Base-by-base conservation (phyloP, 1,140 invertebrate species). In the Drosophila tristis region DNA sequence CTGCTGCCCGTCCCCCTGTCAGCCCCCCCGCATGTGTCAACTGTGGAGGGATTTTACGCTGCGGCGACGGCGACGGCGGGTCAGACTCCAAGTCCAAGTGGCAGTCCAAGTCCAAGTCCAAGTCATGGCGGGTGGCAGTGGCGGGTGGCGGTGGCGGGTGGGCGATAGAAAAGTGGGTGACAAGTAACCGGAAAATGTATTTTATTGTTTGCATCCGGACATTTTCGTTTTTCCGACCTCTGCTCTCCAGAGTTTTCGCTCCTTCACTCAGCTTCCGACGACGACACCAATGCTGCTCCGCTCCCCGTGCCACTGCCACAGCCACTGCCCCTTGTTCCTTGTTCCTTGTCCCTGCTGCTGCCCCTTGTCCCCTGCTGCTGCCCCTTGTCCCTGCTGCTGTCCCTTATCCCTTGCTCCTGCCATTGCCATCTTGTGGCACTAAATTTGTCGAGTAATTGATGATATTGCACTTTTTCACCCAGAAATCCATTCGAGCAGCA, bases 171-270 rank as follows among this genome's bases (percentile, higher is more conserved):
- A 89, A 89, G 67, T 89, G 80, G 84, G 84, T 89, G 84, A 89
- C 84, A 89, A 89, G 84, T 84, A 89, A 89, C 84, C 84, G 84
- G 84, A 89, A 89, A 89, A 89, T 90, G 84, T 89, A 90, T 89
- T 89, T 89, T 89, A 89, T 89, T 89, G 84, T 89, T 89, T 89
- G 85, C 85, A 84, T 89, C 84, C 84, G 85, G 80, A 72, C 84
- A 82, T 84, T 82, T 89, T 89, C 75, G 74, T 68, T 89, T 75
- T 72, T 62, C 70, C 74, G 74, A 77, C 60, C 70, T 71, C 73
- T 63, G 49, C 49, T 59, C 59, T 31, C 35, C 15, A 29, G n/a
- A 39, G 35, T 35, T 9, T 9, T 7, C 5, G 9, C 25, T 45
- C 16, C 29, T 20, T 51, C 26, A 15, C n/a, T 43, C 43, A 55